Evolutionary conservation across 2,797 vertebrate genomes (phyloP).

Genomic region (Rhynchotus rufescens): DNA sequence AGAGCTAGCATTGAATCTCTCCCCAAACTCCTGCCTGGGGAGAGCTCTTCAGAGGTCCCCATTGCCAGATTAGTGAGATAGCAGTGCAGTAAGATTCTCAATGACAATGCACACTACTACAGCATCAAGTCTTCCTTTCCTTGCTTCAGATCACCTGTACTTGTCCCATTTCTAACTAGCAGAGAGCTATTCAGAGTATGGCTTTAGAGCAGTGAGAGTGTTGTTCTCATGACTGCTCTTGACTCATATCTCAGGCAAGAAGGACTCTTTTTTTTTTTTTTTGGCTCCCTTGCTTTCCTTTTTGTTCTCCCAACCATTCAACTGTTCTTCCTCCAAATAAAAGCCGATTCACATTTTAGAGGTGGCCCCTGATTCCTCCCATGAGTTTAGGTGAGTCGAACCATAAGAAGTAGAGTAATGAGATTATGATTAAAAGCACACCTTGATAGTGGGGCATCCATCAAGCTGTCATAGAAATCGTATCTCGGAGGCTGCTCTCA

Average conservation of each 20-base stretch:
- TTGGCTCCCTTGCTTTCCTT: neutral
- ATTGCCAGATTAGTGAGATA: neutral
- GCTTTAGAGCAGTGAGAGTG: neutral
- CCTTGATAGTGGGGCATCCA: conserved; percentile 81
- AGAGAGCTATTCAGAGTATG: neutral
- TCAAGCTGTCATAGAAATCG: conserved; percentile 83
- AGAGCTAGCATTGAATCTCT: neutral
- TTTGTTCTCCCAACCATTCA: conserved; percentile 22
- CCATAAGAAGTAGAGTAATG: conserved; percentile 82
- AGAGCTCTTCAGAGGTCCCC: conserved; percentile 16
- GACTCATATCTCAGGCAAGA: neutral
- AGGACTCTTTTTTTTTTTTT: neutral
- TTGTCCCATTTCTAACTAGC: neutral
- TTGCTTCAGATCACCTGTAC: neutral
- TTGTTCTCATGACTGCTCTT: neutral
- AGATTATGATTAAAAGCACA: conserved; percentile 85
- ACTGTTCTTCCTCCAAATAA: conserved; percentile 58
- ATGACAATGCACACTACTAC: fast-evolving
- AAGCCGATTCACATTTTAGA: conserved; percentile 66
- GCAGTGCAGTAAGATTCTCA: neutral
- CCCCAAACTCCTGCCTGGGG: neutral
- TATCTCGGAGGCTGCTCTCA: conserved; percentile 77
- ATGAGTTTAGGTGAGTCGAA: conserved; percentile 76
- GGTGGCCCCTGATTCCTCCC: conserved; percentile 70
- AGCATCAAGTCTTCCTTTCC: neutral